These are phyloP conservation scores for Rhadina sibilatrix DNA, from an alignment of 2,113 vertebrate species.

Conservation along the genomic window DNA sequence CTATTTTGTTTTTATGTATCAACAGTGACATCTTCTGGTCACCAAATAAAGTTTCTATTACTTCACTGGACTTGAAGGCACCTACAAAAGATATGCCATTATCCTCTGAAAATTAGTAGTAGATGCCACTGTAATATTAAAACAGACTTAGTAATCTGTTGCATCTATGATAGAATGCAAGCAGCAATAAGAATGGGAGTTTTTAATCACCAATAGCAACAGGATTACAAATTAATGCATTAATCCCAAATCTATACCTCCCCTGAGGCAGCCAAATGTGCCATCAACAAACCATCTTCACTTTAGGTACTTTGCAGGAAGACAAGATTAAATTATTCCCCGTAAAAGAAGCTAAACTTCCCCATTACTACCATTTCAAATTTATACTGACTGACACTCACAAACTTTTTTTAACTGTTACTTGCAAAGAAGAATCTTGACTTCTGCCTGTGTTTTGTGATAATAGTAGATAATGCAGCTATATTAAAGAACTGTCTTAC, in stretches of 20 bases:
- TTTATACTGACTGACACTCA: background rate
- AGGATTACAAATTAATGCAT: background rate
- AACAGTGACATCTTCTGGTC: constrained; percentile 29
- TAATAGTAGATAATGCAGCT: background rate
- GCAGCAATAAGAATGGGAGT: background rate
- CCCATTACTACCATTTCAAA: background rate
- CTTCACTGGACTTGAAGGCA: background rate
- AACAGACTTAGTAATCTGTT: background rate
- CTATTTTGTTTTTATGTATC: background rate
- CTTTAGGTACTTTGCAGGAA: background rate
- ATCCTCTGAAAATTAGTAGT: background rate
- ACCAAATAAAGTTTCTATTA: background rate
- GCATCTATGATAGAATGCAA: background rate
- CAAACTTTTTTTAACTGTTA: background rate
- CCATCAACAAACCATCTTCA: background rate
- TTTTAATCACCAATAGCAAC: background rate
- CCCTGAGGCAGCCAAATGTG: background rate
- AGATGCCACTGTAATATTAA: background rate
- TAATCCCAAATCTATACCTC: background rate
- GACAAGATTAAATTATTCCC: background rate
- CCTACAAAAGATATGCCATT: background rate
- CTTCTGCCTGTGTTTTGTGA: background rate
- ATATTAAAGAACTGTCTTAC: background rate
- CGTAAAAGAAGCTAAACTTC: background rate
- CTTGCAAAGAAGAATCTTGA: background rate